A percentile compares a stretch with the other conserved stretches of the same genome.
Conservation (phyloP, 2,113 vertebrate genomes). For the Butastur rufipennis region DNA sequence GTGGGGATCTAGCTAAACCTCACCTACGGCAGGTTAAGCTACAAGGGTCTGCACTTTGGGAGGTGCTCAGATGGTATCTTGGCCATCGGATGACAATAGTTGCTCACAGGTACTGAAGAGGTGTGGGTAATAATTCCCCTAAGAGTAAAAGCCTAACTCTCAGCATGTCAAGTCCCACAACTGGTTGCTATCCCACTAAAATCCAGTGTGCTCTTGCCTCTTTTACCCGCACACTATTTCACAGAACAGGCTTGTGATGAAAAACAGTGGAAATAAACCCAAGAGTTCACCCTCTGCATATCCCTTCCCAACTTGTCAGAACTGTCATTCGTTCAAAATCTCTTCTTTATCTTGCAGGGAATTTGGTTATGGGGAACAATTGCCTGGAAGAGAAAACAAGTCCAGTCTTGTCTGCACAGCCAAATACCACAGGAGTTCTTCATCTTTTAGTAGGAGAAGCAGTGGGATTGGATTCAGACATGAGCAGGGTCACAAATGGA, state of each 20-base stretch:
- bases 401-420: background rate
- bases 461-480: background rate
- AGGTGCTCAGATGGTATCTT: background rate
- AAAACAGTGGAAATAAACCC: background rate
- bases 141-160: background rate
- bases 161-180: background rate
- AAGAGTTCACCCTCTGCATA: background rate
- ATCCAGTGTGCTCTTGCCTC: background rate
- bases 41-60: background rate
- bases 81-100: background rate
- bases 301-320: background rate
- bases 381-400: background rate
- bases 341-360: background rate
- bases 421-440: background rate
- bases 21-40: fast-evolving
- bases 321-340: background rate
- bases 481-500: background rate
- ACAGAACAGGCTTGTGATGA: background rate
- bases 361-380: background rate
- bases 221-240: background rate
- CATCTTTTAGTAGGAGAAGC: background rate
- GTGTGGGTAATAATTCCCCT: background rate
- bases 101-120: background rate
- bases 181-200: background rate
- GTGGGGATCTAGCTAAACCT: background rate